Base-by-base conservation (phyloP, 2,888 invertebrate genomes). In the Epicampocera succincta region DNA sequence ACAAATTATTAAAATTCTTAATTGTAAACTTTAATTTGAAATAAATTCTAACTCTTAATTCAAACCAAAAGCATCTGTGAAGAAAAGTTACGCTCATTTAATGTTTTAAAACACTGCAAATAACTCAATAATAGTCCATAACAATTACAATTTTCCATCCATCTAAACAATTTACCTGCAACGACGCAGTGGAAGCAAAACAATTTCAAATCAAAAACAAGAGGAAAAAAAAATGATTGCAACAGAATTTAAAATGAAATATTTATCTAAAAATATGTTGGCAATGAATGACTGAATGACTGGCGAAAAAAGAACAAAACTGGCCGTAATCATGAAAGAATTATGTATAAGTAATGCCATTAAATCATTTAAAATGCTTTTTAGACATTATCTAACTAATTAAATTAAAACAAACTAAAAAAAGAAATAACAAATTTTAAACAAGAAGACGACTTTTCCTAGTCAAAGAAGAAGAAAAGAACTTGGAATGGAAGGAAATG, bases 341-440 rank as follows among this genome's bases (percentile, higher is more conserved):
- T 65, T 66, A 66, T 66, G 56, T 66, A 19, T 19, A 44, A 50
- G 40, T 44, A 17, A 38, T 38, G 17, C n/a, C 44, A 73, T 69
- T 68, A 77, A 82, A 82, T 82, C 77, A 73, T 83, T 84, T 80
- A 79, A 84, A 84, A 84, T 84, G 68, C 66, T 73, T 83, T 63
- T 42, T 6, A 66, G 80, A 80, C 82, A 84, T 84, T 84, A 84
- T 84, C 83, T 81, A 74, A 84, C 83, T 84, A 84, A 84, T 84
- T 84, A 84, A 84, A 84, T 84, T 84, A 83, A 83, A 77, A 74
- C 71, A 72, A 72, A 66, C 71, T 68, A 61, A 75, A 65, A 48
- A 78, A 75, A 68, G 52, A 12, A 38, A 19, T 15, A n/a, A 46
- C 17, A 42, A 21, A 50, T 29, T 33, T 33, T 42, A 56, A 48